These are phyloP conservation scores for Schizotus pectinicornis DNA, from an alignment of 2,888 invertebrate species.

Conservation along the genomic window DNA sequence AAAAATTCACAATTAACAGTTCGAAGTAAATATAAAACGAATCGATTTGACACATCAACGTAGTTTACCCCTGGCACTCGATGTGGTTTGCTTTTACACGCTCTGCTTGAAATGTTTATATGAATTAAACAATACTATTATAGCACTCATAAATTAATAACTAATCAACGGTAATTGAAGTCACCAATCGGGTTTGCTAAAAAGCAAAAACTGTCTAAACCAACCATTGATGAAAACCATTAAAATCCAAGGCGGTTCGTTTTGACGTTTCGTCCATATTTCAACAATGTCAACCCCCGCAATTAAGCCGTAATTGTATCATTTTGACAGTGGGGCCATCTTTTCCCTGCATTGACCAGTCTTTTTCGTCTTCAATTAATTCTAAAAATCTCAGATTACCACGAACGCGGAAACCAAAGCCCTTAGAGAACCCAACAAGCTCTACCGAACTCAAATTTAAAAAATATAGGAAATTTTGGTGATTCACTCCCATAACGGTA, in stretches of 20 bases:
- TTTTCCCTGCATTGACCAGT: neutral
- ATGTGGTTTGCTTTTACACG: conserved; percentile 19
- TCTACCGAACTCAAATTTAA: too few relatives aligned
- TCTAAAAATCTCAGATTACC: neutral
- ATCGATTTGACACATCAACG: conserved; percentile 8
- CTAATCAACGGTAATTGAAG: neutral
- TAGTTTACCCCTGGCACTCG: conserved; percentile 17
- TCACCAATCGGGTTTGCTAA: too few relatives aligned
- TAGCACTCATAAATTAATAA: conserved; percentile 1
- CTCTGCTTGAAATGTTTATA: conserved; percentile 15
- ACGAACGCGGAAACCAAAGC: too few relatives aligned
- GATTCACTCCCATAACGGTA: too few relatives aligned
- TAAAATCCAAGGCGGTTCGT: neutral
- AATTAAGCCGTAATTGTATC: neutral
- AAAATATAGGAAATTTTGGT: too few relatives aligned
- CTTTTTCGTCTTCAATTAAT: neutral
- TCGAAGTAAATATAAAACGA: neutral
- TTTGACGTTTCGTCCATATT: conserved; percentile 7
- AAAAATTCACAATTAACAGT: conserved; percentile 9
- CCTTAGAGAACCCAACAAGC: too few relatives aligned
- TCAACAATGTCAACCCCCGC: neutral
- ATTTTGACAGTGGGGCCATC: neutral
- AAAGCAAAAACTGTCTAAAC: too few relatives aligned
- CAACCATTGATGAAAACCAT: neutral
- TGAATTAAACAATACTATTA: conserved; percentile 2